phyloP scores from a whole-genome alignment of 2,113 vertebrate species.

The Zosterops hypoxanthus region DNA sequence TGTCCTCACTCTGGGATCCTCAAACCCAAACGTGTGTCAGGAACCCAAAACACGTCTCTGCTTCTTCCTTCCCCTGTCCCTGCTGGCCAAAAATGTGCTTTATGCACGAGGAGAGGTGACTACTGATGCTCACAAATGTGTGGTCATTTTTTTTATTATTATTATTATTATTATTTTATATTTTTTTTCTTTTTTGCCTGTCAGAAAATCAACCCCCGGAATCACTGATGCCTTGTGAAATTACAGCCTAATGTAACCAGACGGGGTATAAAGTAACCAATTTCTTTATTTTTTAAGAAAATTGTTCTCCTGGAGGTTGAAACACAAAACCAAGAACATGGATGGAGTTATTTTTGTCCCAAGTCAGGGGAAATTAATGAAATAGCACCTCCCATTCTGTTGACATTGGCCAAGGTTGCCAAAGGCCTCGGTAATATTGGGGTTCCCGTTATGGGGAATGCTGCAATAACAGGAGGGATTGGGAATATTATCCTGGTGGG shows the following conservation, averaged over 20 bases:
- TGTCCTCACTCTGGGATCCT: conserved; percentile 69
- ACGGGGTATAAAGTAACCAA: conserved; percentile 37
- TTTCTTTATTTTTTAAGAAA: conserved; percentile 51
- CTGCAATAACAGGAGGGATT: conserved; percentile 30
- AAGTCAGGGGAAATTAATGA: conserved; percentile 60
- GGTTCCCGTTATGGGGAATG: conserved; percentile 39
- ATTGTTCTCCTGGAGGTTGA: conserved; percentile 60
- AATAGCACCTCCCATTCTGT: conserved; percentile 60
- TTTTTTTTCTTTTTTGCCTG: background rate
- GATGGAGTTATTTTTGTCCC: conserved; percentile 54
- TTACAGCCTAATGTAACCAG: conserved; percentile 41
- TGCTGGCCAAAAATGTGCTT: conserved; percentile 8
- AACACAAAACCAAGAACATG: conserved; percentile 49
- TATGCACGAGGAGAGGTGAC: conserved; percentile 24
- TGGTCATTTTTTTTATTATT: conserved; percentile 30
- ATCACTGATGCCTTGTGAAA: conserved; percentile 58
- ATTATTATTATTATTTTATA: too few relatives aligned
- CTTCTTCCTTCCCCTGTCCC: conserved; percentile 9
- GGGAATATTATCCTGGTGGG: conserved; percentile 50
- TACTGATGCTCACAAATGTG: conserved; percentile 52
- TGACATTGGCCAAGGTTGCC: conserved; percentile 30
- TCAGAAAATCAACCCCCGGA: conserved; percentile 47
- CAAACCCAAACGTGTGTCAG: conserved; percentile 27
- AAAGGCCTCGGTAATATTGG: conserved; percentile 15
- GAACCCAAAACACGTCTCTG: conserved; percentile 16